Base-by-base conservation (phyloP, 2,113 vertebrate species). In the Anseranas semipalmata region DNA sequence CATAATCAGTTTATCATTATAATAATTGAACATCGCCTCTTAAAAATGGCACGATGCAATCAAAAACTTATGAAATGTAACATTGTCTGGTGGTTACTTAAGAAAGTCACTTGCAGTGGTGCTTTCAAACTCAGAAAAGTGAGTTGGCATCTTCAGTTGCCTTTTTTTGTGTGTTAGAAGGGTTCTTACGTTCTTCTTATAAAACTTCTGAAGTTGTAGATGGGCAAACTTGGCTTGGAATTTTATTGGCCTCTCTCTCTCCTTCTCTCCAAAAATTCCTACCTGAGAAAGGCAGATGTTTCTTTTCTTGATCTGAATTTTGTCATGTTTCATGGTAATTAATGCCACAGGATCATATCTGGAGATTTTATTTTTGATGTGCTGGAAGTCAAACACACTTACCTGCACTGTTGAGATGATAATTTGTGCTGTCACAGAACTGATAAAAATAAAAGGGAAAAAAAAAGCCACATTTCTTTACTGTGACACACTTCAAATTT, bases 291-390 rank as follows among this genome's bases (percentile, higher is more conserved):
- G 60, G 37, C 28, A 91, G 37, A 87, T 78, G 77, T 65, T 70
- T 94, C 60, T 87, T 94, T 89, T 71, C 56, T 72, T 91, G 56
- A 75, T 91, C n/a, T 78, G 73, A 21, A 58, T 94, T 87, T 84
- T 37, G 41, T 81, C 77, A 56, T 55, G 46, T 84, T 96, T 58
- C 81, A 85, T 89, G 77, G 50, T 95, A 95, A 89, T 93, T 87
- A 87, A 74, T 77, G 65, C 25, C 46, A 63, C 46, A 74, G 41
- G 65, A 93, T 50, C 27, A 74, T 24, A 72, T 87, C 30, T 78
- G 86, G 56, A 92, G 24, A 68, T 92, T 87, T 94, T 78, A 92
- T 56, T 84, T 95, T 63, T 91, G 66, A 90, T 90, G 79, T 88
- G 59, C 46, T 92, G 41, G 30, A 95, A 87, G 39, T 65, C 70